Conservation (phyloP, 2,113 vertebrate genomes). For the Takifugu flavidus region DNA sequence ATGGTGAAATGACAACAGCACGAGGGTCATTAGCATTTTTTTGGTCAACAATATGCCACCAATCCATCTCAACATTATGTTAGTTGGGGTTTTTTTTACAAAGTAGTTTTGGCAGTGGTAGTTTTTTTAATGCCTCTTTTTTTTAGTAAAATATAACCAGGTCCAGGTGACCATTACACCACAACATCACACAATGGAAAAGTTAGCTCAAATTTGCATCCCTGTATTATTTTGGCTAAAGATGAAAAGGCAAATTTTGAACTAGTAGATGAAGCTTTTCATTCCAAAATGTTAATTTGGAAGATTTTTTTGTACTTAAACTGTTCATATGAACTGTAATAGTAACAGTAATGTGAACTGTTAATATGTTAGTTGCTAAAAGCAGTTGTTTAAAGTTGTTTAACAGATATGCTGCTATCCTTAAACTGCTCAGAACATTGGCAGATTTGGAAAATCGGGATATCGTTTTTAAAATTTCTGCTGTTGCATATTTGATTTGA, state of each 20-base stretch:
- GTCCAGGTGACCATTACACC: not conserved
- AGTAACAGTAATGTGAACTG: too few relatives aligned
- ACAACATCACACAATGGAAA: not conserved
- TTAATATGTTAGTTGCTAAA: too few relatives aligned
- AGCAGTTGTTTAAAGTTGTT: too few relatives aligned
- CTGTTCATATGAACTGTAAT: too few relatives aligned
- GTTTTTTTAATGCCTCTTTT: conserved; percentile 4
- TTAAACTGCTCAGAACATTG: too few relatives aligned
- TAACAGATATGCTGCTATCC: too few relatives aligned
- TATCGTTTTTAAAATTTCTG: too few relatives aligned
- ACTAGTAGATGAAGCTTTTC: conserved; percentile 2
- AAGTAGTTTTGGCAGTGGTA: conserved; percentile 42
- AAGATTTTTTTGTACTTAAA: not conserved
- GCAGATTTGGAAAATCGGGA: too few relatives aligned
- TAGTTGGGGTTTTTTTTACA: conserved; percentile 7
- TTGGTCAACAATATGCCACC: not conserved
- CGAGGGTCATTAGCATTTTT: conserved; percentile 26
- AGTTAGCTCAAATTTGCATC: not conserved
- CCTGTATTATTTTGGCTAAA: too few relatives aligned
- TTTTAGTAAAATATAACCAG: not conserved
- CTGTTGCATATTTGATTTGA: too few relatives aligned
- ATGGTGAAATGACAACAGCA: conserved; percentile 28
- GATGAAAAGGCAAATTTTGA: too few relatives aligned
- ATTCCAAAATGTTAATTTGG: conserved; percentile 4
- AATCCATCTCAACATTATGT: not conserved